Evolutionary conservation across 2,888 invertebrate species (phyloP).

Genomic region (Plutella xylostella): DNA sequence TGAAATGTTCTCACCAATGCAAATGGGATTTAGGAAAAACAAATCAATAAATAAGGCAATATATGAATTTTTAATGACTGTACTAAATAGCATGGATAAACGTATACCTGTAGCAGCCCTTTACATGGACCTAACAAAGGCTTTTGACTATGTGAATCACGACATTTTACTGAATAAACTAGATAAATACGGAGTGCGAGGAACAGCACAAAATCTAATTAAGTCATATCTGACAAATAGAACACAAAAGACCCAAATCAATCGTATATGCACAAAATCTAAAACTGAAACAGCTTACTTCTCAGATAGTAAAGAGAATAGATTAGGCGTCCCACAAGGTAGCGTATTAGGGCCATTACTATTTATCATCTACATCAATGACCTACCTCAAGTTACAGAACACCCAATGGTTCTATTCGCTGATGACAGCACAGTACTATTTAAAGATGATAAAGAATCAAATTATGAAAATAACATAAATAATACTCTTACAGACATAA

Average conservation of each 20-base stretch:
- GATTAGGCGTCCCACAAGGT: neutral
- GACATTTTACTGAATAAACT: neutral
- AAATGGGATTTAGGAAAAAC: no score
- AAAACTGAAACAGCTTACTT: neutral
- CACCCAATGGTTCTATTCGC: neutral
- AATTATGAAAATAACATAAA: neutral
- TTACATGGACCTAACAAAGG: conserved; percentile 6
- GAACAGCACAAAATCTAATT: neutral
- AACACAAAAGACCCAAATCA: neutral
- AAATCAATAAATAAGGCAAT: no score
- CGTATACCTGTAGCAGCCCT: conserved; percentile 2
- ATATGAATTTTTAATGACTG: no score
- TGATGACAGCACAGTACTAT: neutral
- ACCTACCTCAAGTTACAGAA: neutral
- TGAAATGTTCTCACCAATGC: no score
- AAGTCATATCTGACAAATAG: neutral
- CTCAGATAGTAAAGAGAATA: neutral
- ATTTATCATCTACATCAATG: neutral
- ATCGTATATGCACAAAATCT: neutral
- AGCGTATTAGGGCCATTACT: neutral
- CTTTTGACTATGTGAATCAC: conserved; percentile 3
- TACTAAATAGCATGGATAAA: no score
- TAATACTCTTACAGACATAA: neutral
- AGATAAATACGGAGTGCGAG: neutral
- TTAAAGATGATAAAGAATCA: neutral